Evolutionary conservation across 2,888 invertebrate species (phyloP).

Genomic region (Elmis aenea): DNA sequence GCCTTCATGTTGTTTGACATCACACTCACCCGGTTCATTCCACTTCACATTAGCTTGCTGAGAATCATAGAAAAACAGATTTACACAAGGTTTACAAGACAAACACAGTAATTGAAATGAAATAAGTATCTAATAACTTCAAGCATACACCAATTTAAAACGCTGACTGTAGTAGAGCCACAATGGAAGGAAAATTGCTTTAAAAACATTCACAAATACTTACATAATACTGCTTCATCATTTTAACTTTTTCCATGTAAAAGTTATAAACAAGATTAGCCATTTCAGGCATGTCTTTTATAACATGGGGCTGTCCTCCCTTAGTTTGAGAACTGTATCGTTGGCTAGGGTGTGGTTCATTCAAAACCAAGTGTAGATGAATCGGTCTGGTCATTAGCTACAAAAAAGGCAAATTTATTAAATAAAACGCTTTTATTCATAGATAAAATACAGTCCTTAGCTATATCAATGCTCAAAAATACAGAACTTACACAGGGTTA

Average conservation of each 20-base stretch:
- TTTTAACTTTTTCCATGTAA: slow-evolving; percentile 73
- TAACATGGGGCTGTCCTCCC: slow-evolving; percentile 54
- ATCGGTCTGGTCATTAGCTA: slow-evolving; percentile 78
- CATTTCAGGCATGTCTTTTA: slow-evolving; percentile 90
- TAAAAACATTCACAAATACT: too few relatives aligned
- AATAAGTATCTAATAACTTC: too few relatives aligned
- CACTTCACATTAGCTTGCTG: slow-evolving; percentile 51
- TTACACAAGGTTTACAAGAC: slow-evolving; percentile 1
- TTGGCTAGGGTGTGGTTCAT: slow-evolving; percentile 74
- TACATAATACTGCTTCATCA: slow-evolving; percentile 51
- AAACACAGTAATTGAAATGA: too few relatives aligned
- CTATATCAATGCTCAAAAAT: too few relatives aligned
- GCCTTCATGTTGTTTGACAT: slow-evolving; percentile 51
- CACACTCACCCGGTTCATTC: slow-evolving; percentile 59
- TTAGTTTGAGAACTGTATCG: slow-evolving; percentile 49
- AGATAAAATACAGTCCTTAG: too few relatives aligned
- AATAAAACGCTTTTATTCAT: background rate
- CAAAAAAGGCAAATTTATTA: slow-evolving; percentile 31
- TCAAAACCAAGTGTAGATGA: slow-evolving; percentile 71
- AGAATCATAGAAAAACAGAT: slow-evolving; percentile 16
- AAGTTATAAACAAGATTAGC: slow-evolving; percentile 91
- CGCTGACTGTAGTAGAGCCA: too few relatives aligned
- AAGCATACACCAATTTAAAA: too few relatives aligned
- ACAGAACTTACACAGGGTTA: too few relatives aligned
- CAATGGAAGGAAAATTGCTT: too few relatives aligned